A percentile compares a stretch with the other conserved stretches of the same genome.
Conservation (phyloP, 2,113 vertebrate species). For the Triplophysa tibetana region DNA sequence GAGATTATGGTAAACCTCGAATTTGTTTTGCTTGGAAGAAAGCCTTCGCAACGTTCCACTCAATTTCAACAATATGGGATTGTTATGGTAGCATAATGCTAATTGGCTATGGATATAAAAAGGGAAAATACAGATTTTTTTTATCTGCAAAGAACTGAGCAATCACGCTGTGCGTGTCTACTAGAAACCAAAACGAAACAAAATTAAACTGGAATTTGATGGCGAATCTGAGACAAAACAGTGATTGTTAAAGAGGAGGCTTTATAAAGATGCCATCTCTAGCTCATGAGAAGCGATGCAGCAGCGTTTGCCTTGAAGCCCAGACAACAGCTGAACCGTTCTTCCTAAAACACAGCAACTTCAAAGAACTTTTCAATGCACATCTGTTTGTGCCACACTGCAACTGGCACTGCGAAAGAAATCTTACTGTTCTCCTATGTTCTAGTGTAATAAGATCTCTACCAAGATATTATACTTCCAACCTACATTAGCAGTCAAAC, state of each 20-base stretch:
- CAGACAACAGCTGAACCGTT: conserved; percentile 71
- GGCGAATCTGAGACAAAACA: conserved; percentile 63
- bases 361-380: conserved; percentile 68
- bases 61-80: conserved; percentile 37
- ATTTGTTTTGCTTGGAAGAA: conserved; percentile 50
- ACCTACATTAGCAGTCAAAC: neutral
- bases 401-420: conserved; percentile 45
- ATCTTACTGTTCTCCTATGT: conserved; percentile 18
- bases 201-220: conserved; percentile 55
- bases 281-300: conserved; percentile 63
- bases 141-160: conserved; percentile 11
- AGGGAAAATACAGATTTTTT: conserved; percentile 23
- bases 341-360: conserved; percentile 65
- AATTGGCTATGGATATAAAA: conserved; percentile 53
- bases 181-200: neutral
- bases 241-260: conserved; percentile 69
- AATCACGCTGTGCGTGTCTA: conserved; percentile 30
- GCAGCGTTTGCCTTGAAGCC: conserved; percentile 64
- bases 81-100: conserved; percentile 48
- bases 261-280: conserved; percentile 71
- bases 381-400: conserved; percentile 58
- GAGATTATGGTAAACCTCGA: conserved; percentile 47
- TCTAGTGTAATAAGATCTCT: neutral
- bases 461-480: neutral
- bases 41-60: conserved; percentile 44